Percentiles rank a stretch among this genome's conserved stretches.
Conservation (phyloP, 2,888 invertebrate species). For the Andrena praecox region DNA sequence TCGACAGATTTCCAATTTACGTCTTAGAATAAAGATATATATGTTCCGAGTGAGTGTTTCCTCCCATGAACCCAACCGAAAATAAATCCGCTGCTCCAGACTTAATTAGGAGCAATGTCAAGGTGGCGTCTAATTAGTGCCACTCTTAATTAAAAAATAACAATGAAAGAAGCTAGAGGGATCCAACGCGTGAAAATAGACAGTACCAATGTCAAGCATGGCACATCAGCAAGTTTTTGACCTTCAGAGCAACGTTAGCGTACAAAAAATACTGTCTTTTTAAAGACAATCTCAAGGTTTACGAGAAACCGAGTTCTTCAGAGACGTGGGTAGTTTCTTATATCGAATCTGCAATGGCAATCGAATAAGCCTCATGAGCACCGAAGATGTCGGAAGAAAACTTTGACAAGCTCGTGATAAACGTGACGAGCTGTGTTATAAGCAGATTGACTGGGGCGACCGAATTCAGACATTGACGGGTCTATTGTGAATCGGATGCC, state of each 20-base stretch:
- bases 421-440: conserved; percentile 16
- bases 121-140: conserved; percentile 48
- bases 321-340: too few species aligned
- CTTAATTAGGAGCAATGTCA: conserved; percentile 40
- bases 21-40: too few species aligned
- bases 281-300: neutral
- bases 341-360: too few species aligned
- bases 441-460: neutral
- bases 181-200: conserved; percentile 6
- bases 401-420: neutral
- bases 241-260: neutral
- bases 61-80: neutral
- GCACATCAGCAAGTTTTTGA: neutral
- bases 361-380: too few species aligned
- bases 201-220: neutral
- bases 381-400: neutral
- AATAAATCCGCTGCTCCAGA: conserved; percentile 15
- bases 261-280: neutral
- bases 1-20: too few species aligned
- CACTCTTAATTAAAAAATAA: conserved; percentile 37
- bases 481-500: conserved; percentile 11
- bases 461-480: conserved; percentile 15
- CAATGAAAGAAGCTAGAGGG: conserved; percentile 24
- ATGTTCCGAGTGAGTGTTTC: neutral
- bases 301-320: neutral